Conservation (phyloP, 2,888 invertebrate genomes). For the Hecatera dysodea region DNA sequence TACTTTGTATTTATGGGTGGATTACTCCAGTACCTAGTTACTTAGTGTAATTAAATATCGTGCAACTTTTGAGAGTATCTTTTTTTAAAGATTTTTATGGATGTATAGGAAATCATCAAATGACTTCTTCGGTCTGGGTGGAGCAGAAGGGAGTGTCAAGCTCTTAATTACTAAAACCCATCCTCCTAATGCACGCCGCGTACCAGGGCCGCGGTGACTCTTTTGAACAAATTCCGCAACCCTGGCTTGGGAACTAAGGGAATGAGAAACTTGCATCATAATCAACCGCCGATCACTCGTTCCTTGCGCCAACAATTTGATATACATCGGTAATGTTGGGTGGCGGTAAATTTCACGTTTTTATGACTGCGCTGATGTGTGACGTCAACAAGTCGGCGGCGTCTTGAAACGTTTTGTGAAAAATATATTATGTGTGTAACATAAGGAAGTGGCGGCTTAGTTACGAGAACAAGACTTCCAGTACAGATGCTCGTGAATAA, state of each 20-base stretch:
- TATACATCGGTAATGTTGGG: conserved; percentile 33
- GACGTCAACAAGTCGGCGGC: conserved; percentile 49
- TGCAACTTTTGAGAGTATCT: too few relatives aligned
- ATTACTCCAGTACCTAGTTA: not conserved
- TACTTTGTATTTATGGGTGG: too few relatives aligned
- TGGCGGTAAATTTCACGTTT: conserved; percentile 51
- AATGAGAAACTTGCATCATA: not conserved
- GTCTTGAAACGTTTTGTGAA: conserved; percentile 46
- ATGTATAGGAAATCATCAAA: too few relatives aligned
- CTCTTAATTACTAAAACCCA: too few relatives aligned
- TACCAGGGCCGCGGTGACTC: too few relatives aligned
- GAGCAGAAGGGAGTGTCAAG: too few relatives aligned
- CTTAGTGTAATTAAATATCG: too few relatives aligned
- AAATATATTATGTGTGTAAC: conserved; percentile 46
- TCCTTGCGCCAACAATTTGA: conserved; percentile 24
- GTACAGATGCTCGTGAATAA: conserved; percentile 15
- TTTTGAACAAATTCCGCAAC: too few relatives aligned
- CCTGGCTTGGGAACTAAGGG: too few relatives aligned
- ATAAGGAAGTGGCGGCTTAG: conserved; percentile 21
- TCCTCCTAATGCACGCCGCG: too few relatives aligned
- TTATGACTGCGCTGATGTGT: conserved; percentile 53
- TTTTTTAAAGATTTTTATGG: too few relatives aligned
- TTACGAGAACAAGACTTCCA: conserved; percentile 28
- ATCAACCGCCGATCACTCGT: conserved; percentile 17
- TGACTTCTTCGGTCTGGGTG: too few relatives aligned